Conservation (phyloP, 2,888 invertebrate genomes). For the Xestia rhomboidea region DNA sequence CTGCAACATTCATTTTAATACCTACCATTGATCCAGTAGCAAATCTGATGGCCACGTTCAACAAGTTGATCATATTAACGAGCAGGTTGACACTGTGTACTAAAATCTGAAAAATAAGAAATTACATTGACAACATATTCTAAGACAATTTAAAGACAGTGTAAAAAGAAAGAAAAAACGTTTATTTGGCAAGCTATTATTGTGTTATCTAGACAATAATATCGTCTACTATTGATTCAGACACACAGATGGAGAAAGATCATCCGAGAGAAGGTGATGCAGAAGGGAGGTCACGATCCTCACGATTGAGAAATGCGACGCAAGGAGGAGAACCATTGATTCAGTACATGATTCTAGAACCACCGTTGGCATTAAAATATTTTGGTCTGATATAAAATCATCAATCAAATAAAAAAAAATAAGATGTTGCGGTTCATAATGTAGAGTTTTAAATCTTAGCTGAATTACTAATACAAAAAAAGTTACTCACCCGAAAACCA, state of each 20-base stretch:
- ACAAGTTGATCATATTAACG: constrained; percentile 46
- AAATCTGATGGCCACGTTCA: constrained; percentile 54
- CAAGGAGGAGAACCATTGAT: not conserved
- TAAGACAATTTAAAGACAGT: not conserved
- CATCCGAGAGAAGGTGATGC: too few species aligned
- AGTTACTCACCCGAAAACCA: constrained; percentile 60
- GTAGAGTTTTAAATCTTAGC: not conserved
- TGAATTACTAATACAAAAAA: not conserved
- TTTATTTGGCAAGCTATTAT: not conserved
- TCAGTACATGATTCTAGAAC: not conserved
- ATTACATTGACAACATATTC: not conserved
- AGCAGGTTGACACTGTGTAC: constrained; percentile 36
- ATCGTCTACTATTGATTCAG: too few species aligned
- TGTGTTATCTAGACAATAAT: not conserved
- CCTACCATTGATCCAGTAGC: constrained; percentile 51
- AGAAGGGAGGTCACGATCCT: too few species aligned
- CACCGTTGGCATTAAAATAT: not conserved
- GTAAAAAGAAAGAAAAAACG: not conserved
- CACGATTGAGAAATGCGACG: too few species aligned
- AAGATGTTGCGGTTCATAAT: not conserved
- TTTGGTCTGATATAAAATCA: not conserved
- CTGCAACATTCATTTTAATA: not conserved
- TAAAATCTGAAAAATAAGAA: constrained; percentile 15
- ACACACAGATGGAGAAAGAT: too few species aligned
- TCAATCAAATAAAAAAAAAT: too few species aligned